These are phyloP conservation scores for Toxotes jaculatrix DNA, from an alignment of 2,113 vertebrate genomes.

Conservation along the genomic window DNA sequence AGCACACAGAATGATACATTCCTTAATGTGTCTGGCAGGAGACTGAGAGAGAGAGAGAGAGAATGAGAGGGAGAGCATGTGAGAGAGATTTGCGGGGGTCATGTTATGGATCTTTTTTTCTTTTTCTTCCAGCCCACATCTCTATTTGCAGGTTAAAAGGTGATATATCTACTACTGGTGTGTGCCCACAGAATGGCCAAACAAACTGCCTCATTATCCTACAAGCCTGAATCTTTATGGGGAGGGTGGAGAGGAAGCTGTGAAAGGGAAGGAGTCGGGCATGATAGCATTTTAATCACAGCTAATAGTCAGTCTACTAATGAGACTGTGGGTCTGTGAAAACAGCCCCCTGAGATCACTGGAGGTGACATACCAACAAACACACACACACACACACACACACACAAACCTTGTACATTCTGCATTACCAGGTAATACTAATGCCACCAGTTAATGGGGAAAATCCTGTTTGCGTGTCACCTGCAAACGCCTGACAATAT, in stretches of 20 bases:
- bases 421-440: neutral
- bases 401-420: conserved; percentile 7
- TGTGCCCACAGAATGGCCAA: conserved; percentile 15
- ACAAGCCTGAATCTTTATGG: conserved; percentile 3
- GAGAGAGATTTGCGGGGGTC: conserved; percentile 28
- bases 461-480: neutral
- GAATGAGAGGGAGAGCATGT: neutral
- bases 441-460: neutral
- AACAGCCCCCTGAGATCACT: conserved; percentile 33
- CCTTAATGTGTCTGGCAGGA: conserved; percentile 68
- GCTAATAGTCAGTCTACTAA: conserved; percentile 38
- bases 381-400: neutral
- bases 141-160: conserved; percentile 44
- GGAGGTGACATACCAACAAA: conserved; percentile 22
- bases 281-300: conserved; percentile 62
- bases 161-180: conserved; percentile 24
- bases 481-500: conserved; percentile 20
- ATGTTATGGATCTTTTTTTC: conserved; percentile 35
- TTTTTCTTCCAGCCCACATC: conserved; percentile 12
- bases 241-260: conserved; percentile 27
- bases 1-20: conserved; percentile 73
- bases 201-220: conserved; percentile 35
- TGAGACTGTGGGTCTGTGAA: conserved; percentile 44
- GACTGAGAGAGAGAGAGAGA: conserved; percentile 14
- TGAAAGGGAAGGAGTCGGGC: conserved; percentile 39